These are phyloP conservation scores for Mimumesa dahlbomi DNA, from an alignment of 2,888 invertebrate genomes.

Conservation along the genomic window DNA sequence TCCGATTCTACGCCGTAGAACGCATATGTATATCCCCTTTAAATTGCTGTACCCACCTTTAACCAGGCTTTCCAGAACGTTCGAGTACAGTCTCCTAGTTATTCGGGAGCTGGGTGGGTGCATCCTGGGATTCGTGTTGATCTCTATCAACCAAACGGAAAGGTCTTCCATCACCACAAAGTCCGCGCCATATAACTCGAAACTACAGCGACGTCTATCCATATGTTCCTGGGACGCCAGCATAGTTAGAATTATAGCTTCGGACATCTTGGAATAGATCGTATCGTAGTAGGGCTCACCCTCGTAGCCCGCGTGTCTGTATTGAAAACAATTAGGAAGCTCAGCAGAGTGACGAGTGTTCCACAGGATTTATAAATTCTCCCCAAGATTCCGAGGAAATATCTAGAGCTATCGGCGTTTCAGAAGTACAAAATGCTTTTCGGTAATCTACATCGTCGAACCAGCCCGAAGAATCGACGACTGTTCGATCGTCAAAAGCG, in stretches of 20 bases:
- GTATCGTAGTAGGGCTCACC: constrained; percentile 82
- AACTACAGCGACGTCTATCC: constrained; percentile 86
- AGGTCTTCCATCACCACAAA: constrained; percentile 93
- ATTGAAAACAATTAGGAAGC: too few relatives aligned
- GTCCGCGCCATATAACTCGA: constrained; percentile 94
- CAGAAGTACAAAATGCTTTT: too few relatives aligned
- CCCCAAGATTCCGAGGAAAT: too few relatives aligned
- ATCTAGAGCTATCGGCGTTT: too few relatives aligned
- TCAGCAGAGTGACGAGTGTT: too few relatives aligned
- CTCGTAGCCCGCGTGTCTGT: constrained; percentile 82
- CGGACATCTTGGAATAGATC: constrained; percentile 92
- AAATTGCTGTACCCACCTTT: constrained; percentile 84
- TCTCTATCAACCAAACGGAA: constrained; percentile 94
- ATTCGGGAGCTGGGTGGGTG: constrained; percentile 89
- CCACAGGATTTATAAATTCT: too few relatives aligned
- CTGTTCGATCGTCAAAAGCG: too few relatives aligned
- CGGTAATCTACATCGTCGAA: too few relatives aligned
- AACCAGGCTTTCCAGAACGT: constrained; percentile 90
- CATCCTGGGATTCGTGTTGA: constrained; percentile 94
- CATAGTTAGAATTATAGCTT: constrained; percentile 90
- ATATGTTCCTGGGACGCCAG: constrained; percentile 89
- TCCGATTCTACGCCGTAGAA: background rate
- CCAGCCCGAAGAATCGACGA: too few relatives aligned
- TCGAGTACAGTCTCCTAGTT: constrained; percentile 90
- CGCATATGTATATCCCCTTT: constrained; percentile 3